Evolutionary conservation across 1,140 invertebrate genomes (phyloP), one percentile per base, ranked within the genome.

Genomic region (Hetaerina americana): DNA sequence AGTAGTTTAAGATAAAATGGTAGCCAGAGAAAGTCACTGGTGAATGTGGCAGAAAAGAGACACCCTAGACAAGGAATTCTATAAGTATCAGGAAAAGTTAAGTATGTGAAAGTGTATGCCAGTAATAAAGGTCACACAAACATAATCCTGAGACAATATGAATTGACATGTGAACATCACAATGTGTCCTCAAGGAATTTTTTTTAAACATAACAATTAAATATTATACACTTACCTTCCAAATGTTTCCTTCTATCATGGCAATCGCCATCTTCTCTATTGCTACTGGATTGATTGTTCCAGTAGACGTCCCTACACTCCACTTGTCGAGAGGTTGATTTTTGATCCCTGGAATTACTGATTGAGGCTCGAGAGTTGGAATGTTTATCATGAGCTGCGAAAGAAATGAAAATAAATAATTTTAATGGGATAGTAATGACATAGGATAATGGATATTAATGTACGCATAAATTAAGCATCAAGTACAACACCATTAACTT

Each of bases 381-480:
- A 89, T 89, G 88, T 89, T 89, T 90, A 79, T 87, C 86, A 80
- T 89, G 87, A 81, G 85, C 87, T 89, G 74, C 5, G 75, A 76
- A 71, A 66, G 75, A 73, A 6, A 73, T 74, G 26, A 67, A 25
- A 25, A 67, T 25, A 28, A 70, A 8, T 28, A 68, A 69, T 26
- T 67, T 29, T 70, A 26, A 27, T 22, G 28, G 8, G 69, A 57
- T 12, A 57, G 22, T 12, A 12, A 57, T 57, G 12, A 12, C 22
- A 57, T n/a, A n/a, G n/a, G n/a, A n/a, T n/a, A n/a, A n/a, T n/a
- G n/a, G n/a, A n/a, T n/a, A n/a, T n/a, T n/a, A n/a, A n/a, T n/a
- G n/a, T n/a, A n/a, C n/a, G n/a, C n/a, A n/a, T n/a, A n/a, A n/a
- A n/a, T n/a, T n/a, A n/a, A n/a, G n/a, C n/a, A n/a, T n/a, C n/a